phyloP scores from a whole-genome alignment of 1,140 invertebrate species.

The Papilio polytes region DNA sequence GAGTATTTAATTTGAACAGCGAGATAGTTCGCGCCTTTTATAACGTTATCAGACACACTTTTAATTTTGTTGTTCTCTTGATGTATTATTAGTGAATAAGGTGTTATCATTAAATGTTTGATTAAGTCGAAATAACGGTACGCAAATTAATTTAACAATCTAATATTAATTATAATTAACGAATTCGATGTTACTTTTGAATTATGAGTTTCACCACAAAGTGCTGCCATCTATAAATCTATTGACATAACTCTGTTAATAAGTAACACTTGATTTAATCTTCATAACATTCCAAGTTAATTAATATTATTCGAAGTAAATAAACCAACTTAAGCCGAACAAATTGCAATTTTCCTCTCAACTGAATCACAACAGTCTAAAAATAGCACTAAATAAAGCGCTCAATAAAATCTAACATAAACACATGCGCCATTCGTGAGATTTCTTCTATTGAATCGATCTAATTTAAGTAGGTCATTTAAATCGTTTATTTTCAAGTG shows the following conservation, averaged over 20 bases:
- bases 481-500: slow-evolving; percentile 30
- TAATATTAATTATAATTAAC: neutral
- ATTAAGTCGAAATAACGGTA: neutral
- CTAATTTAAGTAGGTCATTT: slow-evolving; percentile 50
- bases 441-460: slow-evolving; percentile 48
- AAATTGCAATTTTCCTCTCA: slow-evolving; percentile 28
- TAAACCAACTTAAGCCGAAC: neutral
- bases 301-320: slow-evolving; percentile 25
- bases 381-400: slow-evolving; percentile 71
- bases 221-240: slow-evolving; percentile 8
- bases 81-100: neutral
- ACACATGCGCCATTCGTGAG: slow-evolving; percentile 74
- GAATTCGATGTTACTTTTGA: neutral
- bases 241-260: neutral
- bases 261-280: neutral
- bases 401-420: slow-evolving; percentile 74
- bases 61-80: neutral
- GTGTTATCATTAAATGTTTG: neutral
- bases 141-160: neutral
- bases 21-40: neutral
- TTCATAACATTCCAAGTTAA: neutral
- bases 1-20: neutral
- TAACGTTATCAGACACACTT: neutral
- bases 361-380: slow-evolving; percentile 55
- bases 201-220: neutral